These are phyloP conservation scores for Formica exsecta DNA, from an alignment of 1,140 invertebrate genomes.

Conservation along the genomic window DNA sequence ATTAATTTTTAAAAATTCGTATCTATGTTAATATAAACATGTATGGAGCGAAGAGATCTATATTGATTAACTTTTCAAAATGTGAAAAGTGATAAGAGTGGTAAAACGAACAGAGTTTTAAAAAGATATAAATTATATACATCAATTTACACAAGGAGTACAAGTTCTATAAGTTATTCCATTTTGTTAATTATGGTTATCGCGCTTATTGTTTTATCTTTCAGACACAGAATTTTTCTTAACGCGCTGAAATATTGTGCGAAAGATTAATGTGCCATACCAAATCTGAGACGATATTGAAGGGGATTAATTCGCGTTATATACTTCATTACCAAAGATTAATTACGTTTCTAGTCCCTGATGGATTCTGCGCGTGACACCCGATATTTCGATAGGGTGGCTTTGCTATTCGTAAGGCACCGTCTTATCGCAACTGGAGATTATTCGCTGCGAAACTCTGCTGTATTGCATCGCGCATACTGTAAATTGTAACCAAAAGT, in stretches of 20 bases:
- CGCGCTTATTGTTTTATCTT: neutral
- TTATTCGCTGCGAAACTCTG: constrained; percentile 14
- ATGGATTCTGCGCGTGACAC: neutral
- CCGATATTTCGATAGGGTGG: constrained; percentile 5
- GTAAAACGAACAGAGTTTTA: neutral
- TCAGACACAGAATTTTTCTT: neutral
- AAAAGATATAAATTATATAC: neutral
- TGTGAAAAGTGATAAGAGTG: neutral
- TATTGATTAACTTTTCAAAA: neutral
- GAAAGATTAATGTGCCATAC: neutral
- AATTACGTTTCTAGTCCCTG: neutral
- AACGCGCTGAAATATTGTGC: neutral
- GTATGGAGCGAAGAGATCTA: neutral
- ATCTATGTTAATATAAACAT: neutral
- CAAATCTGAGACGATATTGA: neutral
- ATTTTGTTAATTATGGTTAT: no score
- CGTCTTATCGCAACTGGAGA: constrained; percentile 13
- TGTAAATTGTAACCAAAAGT: constrained; percentile 2
- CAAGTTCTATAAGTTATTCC: no score
- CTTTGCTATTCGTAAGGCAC: neutral
- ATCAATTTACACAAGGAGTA: no score
- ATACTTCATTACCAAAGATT: constrained; percentile 26
- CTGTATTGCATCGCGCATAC: neutral
- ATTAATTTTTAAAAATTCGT: neutral
- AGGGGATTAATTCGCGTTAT: constrained; percentile 23